Evolutionary conservation across 1,140 invertebrate genomes (phyloP), one percentile per base, ranked within the genome.

Genomic region (Propsilocerus akamusi): DNA sequence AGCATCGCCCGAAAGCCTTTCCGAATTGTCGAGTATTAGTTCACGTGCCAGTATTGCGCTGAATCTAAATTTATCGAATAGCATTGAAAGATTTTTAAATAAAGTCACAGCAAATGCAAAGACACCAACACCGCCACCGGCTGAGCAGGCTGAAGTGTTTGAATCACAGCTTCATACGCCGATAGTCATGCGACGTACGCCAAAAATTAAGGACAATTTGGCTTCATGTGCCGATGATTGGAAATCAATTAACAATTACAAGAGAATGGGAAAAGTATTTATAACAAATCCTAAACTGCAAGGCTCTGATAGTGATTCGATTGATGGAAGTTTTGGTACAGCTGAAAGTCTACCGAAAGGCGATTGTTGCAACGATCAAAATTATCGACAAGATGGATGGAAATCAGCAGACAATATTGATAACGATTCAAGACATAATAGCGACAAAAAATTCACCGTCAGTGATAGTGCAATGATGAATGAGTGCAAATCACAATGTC

Each of bases 1-100:
- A 20, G 87, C 87, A 2, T 86, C 84, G 24, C 86, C 87, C 1
- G 86, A 92, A 62, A 88, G 83, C 2, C 61, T 89, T 3, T 88
- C 84, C 0, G 84, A 89, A 62, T 74, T 83, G 5, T 87, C 83
- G 0, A 79, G 76, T 55, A 77, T 76, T 25, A 72, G 69, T 51
- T 75, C 73, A 7, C 61, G 70, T 52, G 62, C 68, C 12, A 58
- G 63, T 14, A 59, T 63, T 20, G 64, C 60, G 54, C 49, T 69
- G 34, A 41, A 41, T 41, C 10, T 41, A 41, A 41, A 41, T 41
- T 17, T 41, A 17, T 61, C 61, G 46, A 62, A 65, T 48, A 62
- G 59, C 50, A 63, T 67, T 17, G 64, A 68, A 37, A 56, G 58
- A 17, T 65, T 63, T 51, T 52, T 60, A 47, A 60, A 66, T 51